Conservation (phyloP, 1,140 invertebrate species). For the Drosophila novamexicana region DNA sequence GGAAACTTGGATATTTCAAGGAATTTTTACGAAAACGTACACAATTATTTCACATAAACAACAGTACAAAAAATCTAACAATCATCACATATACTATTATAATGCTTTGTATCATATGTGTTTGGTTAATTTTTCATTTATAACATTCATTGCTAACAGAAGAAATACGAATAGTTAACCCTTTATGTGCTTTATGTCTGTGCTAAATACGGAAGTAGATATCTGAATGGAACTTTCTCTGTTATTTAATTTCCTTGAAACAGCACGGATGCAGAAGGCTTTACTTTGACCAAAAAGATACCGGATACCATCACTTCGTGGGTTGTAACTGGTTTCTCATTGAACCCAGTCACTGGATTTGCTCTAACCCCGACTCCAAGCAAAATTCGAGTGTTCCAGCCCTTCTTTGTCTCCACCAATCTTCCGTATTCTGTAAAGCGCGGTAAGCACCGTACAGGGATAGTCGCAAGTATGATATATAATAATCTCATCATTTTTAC, state of each 20-base stretch:
- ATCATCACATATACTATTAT: conserved; percentile 2
- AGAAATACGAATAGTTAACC: neutral
- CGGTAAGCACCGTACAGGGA: conserved; percentile 83
- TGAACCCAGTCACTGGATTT: conserved; percentile 93
- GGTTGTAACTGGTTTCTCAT: conserved; percentile 96
- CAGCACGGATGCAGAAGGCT: conserved; percentile 46
- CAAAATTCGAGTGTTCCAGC: conserved; percentile 93
- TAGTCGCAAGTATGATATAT: too few species aligned
- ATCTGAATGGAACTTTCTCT: neutral
- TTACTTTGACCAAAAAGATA: conserved; percentile 85
- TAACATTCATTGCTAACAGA: neutral
- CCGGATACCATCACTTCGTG: conserved; percentile 97
- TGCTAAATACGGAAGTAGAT: neutral
- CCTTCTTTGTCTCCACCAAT: conserved; percentile 93
- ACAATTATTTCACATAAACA: conserved; percentile 15
- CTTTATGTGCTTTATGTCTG: neutral
- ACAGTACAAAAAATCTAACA: conserved; percentile 4
- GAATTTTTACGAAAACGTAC: conserved; percentile 33
- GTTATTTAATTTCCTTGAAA: neutral
- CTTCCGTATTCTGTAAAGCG: conserved; percentile 94
- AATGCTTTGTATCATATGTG: neutral
- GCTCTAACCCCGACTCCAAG: conserved; percentile 90
- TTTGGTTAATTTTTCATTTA: neutral
- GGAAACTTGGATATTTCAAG: conserved; percentile 63
- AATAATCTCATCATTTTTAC: neutral